A percentile compares a stretch with the other conserved stretches of the same genome.
Conservation (phyloP, 2,888 invertebrate species). For the Drosophila dives region DNA sequence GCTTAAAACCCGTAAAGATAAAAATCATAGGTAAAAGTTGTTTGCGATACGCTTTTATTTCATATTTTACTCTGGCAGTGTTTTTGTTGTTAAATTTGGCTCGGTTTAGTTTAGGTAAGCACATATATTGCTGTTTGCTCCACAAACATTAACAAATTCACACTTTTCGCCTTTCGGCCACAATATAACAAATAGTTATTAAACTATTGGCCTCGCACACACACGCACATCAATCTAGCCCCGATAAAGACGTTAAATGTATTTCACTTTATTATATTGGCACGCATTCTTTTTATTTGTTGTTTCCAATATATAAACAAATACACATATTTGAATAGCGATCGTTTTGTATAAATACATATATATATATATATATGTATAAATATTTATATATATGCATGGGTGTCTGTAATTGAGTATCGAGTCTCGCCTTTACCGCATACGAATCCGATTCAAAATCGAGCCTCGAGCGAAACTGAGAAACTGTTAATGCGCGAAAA, state of each 20-base stretch:
- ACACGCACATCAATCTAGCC: neutral
- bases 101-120: conserved; percentile 47
- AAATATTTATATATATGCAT: conserved; percentile 10
- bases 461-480: conserved; percentile 23
- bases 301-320: conserved; percentile 19
- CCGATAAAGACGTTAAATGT: conserved; percentile 14
- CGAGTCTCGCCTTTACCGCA: conserved; percentile 57
- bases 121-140: conserved; percentile 24
- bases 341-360: conserved; percentile 9
- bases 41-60: conserved; percentile 66
- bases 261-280: conserved; percentile 62
- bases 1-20: conserved; percentile 47
- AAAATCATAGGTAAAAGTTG: conserved; percentile 79
- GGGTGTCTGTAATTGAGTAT: conserved; percentile 33
- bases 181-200: conserved; percentile 12
- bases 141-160: conserved; percentile 40
- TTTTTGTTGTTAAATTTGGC: conserved; percentile 34
- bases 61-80: conserved; percentile 37
- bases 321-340: conserved; percentile 21
- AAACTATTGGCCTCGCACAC: conserved; percentile 44
- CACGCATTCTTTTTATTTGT: conserved; percentile 48
- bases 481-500: conserved; percentile 33
- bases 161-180: conserved; percentile 30
- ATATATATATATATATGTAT: neutral
- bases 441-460: conserved; percentile 36